These are phyloP conservation scores for Vireo altiloquus DNA, from an alignment of 2,113 vertebrate species.

Conservation along the genomic window DNA sequence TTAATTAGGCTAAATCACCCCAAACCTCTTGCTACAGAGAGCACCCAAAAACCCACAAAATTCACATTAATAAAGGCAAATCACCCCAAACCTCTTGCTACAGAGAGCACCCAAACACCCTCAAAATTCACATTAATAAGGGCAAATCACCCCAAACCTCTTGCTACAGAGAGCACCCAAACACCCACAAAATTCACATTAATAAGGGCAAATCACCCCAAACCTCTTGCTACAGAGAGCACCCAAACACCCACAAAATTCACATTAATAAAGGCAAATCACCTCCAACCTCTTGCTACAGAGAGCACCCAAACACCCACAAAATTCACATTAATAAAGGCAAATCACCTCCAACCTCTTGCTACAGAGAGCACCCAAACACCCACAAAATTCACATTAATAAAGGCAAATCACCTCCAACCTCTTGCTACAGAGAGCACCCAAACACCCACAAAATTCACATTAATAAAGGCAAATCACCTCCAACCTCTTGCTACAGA, in stretches of 20 bases:
- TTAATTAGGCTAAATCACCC: background rate
- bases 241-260: background rate
- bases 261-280: background rate
- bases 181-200: background rate
- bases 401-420: background rate
- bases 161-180: background rate
- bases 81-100: background rate
- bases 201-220: background rate
- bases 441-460: background rate
- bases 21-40: background rate
- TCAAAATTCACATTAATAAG: background rate
- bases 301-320: background rate
- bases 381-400: background rate
- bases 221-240: background rate
- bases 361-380: background rate
- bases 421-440: background rate
- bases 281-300: fast-evolving
- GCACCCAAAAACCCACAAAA: background rate
- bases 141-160: background rate
- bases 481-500: fast-evolving
- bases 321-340: background rate
- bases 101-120: background rate
- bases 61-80: background rate
- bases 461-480: background rate
- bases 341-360: background rate